A percentile compares a stretch with the other conserved stretches of the same genome.
Evolutionary conservation across 2,113 vertebrate species (phyloP).

Genomic region (Indicator maculatus): DNA sequence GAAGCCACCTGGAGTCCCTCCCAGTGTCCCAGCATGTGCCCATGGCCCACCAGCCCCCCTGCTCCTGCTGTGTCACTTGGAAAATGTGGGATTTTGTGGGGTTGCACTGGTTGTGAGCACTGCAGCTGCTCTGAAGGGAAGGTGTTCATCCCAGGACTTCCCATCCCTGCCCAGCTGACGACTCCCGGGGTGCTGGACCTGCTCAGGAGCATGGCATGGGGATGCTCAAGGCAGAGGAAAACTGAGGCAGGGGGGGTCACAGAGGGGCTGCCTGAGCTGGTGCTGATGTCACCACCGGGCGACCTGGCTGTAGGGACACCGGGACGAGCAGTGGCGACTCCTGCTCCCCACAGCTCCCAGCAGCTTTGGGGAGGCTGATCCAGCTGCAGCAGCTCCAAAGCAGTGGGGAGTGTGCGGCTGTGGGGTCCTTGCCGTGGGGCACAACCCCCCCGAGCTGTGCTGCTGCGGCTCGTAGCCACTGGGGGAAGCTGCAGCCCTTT

Average conservation of each 20-base stretch:
- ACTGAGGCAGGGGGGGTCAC: not conserved
- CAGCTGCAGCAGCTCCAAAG: not conserved
- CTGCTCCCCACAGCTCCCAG: not conserved
- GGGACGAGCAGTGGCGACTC: accelerated
- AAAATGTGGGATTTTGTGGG: not conserved
- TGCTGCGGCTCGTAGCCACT: constrained; percentile 19
- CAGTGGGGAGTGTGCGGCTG: not conserved
- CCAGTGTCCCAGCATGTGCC: not conserved
- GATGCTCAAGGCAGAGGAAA: not conserved
- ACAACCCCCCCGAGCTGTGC: not conserved
- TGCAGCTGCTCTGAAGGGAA: not conserved
- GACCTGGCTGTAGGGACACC: accelerated
- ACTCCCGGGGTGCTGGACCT: not conserved
- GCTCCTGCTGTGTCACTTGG: not conserved
- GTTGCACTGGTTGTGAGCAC: not conserved
- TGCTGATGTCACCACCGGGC: accelerated
- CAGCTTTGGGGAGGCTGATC: not conserved
- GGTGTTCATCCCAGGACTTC: too few relatives aligned
- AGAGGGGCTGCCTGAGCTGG: not conserved
- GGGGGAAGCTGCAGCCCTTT: constrained; percentile 60
- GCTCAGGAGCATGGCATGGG: not conserved
- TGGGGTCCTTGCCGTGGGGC: not conserved
- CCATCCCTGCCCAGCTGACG: not conserved
- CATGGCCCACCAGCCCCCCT: not conserved
- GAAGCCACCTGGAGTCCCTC: not conserved